A percentile compares a stretch with the other conserved stretches of the same genome.
Conservation (phyloP, 1,140 invertebrate species). For the Trichonephila clavipes region DNA sequence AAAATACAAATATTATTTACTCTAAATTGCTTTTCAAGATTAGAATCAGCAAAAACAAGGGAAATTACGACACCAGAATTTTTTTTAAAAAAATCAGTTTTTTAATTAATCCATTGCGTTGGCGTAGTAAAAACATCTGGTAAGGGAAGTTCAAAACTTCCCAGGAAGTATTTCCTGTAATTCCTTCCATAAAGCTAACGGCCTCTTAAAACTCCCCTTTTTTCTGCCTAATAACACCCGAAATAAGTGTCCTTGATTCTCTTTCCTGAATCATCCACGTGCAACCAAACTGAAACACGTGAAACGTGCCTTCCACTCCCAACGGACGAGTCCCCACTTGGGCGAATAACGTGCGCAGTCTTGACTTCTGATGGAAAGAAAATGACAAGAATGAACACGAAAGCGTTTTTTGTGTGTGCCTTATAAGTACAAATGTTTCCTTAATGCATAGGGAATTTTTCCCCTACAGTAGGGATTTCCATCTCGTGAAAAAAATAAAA, state of each 20-base stretch:
- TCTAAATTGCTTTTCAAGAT: too few relatives aligned
- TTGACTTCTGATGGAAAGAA: neutral
- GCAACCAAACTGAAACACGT: slow-evolving; percentile 2
- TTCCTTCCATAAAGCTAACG: slow-evolving; percentile 11
- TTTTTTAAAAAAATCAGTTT: too few relatives aligned
- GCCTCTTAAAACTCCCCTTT: neutral
- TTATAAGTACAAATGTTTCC: slow-evolving; percentile 17
- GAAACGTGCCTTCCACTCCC: slow-evolving; percentile 16
- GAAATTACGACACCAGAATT: too few relatives aligned
- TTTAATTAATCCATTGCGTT: neutral
- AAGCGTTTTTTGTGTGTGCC: neutral
- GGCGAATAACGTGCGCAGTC: neutral
- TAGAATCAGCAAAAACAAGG: too few relatives aligned
- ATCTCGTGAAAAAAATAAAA: neutral
- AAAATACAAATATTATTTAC: too few relatives aligned
- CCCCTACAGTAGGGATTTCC: neutral
- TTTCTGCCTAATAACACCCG: slow-evolving; percentile 14
- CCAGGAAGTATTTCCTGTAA: slow-evolving; percentile 31
- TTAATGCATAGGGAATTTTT: slow-evolving; percentile 13
- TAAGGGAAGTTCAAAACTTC: neutral
- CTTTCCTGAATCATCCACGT: slow-evolving; percentile 36
- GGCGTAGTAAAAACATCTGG: neutral
- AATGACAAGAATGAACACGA: slow-evolving; percentile 8
- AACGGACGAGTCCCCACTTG: neutral
- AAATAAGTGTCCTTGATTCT: slow-evolving; percentile 42